A percentile compares a stretch with the other conserved stretches of the same genome.
phyloP scores from a whole-genome alignment of 2,888 invertebrate species.

The Epicampocera succincta region DNA sequence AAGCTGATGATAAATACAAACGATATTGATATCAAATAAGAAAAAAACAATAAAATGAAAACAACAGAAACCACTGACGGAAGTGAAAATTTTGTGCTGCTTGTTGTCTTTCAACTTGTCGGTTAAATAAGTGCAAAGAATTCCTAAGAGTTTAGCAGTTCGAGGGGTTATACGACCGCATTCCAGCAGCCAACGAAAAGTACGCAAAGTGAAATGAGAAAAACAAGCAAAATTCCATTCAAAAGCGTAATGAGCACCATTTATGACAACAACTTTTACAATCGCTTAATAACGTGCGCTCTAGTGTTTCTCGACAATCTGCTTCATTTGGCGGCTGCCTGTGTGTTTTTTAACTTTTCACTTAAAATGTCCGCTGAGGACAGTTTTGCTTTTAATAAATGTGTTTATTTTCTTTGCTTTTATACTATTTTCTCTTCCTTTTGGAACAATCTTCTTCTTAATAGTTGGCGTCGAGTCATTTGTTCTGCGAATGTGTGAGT shows the following conservation, averaged over 20 bases:
- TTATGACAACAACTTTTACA: slow-evolving; percentile 43
- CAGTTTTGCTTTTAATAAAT: slow-evolving; percentile 54
- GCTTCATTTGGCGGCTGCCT: slow-evolving; percentile 49
- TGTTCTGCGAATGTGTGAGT: slow-evolving; percentile 12
- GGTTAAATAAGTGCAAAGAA: slow-evolving; percentile 37
- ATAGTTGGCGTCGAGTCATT: slow-evolving; percentile 24
- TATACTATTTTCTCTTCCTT: neutral
- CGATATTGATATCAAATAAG: slow-evolving; percentile 48
- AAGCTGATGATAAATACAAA: slow-evolving; percentile 24
- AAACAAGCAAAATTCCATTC: slow-evolving; percentile 32
- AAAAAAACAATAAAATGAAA: slow-evolving; percentile 2
- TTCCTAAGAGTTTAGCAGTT: slow-evolving; percentile 53
- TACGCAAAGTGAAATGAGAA: neutral
- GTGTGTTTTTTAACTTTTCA: slow-evolving; percentile 19
- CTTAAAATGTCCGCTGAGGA: slow-evolving; percentile 57
- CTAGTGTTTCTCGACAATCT: slow-evolving; percentile 12
- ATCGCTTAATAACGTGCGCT: neutral
- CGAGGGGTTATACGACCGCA: slow-evolving; percentile 56
- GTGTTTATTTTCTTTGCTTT: slow-evolving; percentile 21
- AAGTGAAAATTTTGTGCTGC: neutral
- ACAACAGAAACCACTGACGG: slow-evolving; percentile 10
- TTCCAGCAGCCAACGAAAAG: neutral
- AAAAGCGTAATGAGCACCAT: slow-evolving; percentile 53
- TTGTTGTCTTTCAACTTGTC: slow-evolving; percentile 6
- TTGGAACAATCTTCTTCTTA: slow-evolving; percentile 18